Evolutionary conservation across 2,888 invertebrate species (phyloP).

Genomic region (Helobdella robusta): DNA sequence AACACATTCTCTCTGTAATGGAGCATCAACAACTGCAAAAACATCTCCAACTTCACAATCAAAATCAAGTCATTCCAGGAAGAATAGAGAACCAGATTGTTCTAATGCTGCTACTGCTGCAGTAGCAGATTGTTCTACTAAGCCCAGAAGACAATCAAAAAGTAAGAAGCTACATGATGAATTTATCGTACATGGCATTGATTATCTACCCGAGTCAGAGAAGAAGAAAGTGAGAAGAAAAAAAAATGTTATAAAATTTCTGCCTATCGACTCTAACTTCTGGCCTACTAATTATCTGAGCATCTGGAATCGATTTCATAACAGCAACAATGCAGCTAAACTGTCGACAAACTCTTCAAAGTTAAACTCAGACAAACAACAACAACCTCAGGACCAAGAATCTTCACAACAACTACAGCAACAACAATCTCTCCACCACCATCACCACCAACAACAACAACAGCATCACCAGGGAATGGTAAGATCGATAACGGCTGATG

Average conservation of each 20-base stretch:
- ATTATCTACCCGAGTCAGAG: conserved; percentile 26
- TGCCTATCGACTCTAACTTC: conserved; percentile 3
- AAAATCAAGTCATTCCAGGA: too few relatives aligned
- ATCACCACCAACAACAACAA: neutral
- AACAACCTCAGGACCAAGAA: neutral
- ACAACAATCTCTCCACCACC: neutral
- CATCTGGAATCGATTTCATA: conserved; percentile 1
- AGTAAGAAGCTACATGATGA: conserved; percentile 4
- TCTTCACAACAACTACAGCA: neutral
- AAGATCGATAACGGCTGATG: conserved; percentile 2
- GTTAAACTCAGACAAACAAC: neutral
- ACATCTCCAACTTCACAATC: too few relatives aligned
- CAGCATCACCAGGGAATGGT: neutral
- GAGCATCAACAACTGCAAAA: too few relatives aligned
- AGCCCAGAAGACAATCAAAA: neutral
- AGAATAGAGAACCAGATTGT: too few relatives aligned
- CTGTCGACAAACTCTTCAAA: neutral
- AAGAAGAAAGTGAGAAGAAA: conserved; percentile 22
- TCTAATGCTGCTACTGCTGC: too few relatives aligned
- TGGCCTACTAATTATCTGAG: conserved; percentile 16
- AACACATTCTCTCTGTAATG: too few relatives aligned
- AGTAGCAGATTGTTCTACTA: too few relatives aligned
- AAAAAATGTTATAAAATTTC: conserved; percentile 23
- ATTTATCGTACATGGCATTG: conserved; percentile 25
- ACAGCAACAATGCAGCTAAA: neutral